Conservation (phyloP, 1,140 invertebrate species). For the Camponotus pennsylvanicus region DNA sequence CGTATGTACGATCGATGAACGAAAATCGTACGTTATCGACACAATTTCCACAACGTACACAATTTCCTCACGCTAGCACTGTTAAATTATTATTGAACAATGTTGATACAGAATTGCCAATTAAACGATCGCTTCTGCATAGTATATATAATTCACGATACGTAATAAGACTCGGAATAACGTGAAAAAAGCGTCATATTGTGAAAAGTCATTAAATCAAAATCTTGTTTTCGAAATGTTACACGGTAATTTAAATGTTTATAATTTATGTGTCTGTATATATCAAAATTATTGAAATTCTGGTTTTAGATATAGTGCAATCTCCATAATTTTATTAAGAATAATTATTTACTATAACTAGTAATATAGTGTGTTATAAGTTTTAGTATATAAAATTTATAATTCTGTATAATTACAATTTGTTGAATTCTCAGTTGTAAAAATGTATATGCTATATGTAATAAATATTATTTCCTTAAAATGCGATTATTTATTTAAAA, state of each 20-base stretch:
- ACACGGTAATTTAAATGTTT: neutral
- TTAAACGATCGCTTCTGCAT: slow-evolving; percentile 6
- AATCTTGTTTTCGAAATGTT: neutral
- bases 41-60: neutral
- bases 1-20: neutral
- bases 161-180: neutral
- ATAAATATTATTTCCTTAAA: slow-evolving; percentile 7
- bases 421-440: neutral
- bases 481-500: neutral
- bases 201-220: neutral
- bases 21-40: slow-evolving; percentile 19
- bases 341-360: neutral
- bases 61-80: slow-evolving; percentile 2
- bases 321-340: neutral
- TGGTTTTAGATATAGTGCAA: neutral
- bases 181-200: neutral
- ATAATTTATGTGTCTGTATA: neutral
- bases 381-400: slow-evolving; percentile 8
- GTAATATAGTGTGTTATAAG: neutral
- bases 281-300: slow-evolving; percentile 14
- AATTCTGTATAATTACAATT: neutral
- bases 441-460: neutral
- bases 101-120: slow-evolving; percentile 23
- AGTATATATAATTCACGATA: neutral
- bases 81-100: slow-evolving; percentile 20